Conservation (phyloP, 23 tunicate genomes). For the Clavelina lepadiformis region DNA sequence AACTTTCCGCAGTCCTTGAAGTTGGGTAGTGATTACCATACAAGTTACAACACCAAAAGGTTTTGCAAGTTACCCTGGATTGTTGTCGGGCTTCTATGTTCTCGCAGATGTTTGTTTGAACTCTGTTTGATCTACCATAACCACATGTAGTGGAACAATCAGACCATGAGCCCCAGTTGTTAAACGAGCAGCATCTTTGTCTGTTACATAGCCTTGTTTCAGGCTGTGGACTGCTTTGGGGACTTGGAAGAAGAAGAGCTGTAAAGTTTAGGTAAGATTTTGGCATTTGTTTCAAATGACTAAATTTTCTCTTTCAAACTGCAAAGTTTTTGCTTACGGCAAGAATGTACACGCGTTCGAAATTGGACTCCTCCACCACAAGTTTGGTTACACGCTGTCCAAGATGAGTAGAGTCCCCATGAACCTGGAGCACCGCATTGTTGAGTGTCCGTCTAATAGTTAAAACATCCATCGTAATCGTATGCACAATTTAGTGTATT, state of each 20-base stretch:
- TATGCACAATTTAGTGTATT: not conserved
- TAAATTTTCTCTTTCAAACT: not conserved
- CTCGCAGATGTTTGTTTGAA: constrained; percentile 22
- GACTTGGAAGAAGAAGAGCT: not conserved
- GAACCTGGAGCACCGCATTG: constrained; percentile 57
- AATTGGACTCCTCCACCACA: constrained; percentile 60
- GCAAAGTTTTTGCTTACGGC: constrained; percentile 38
- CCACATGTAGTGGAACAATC: constrained; percentile 67
- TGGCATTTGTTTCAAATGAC: not conserved
- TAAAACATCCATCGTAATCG: not conserved
- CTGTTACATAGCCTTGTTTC: constrained; percentile 35
- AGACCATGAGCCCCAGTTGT: constrained; percentile 68
- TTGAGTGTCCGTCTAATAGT: constrained; percentile 39
- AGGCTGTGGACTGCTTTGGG: not conserved
- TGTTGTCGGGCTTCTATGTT: too few species aligned
- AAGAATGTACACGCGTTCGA: constrained; percentile 80
- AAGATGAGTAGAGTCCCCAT: constrained; percentile 74
- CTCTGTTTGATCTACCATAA: constrained; percentile 21
- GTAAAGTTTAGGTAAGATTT: not conserved
- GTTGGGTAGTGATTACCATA: too few species aligned
- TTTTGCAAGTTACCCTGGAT: too few species aligned
- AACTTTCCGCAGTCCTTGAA: too few species aligned
- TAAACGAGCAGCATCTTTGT: constrained; percentile 54
- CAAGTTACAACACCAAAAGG: too few species aligned
- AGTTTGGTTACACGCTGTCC: constrained; percentile 52